phyloP scores from a whole-genome alignment of 2,888 invertebrate genomes.

The Dromius quadrimaculatus region DNA sequence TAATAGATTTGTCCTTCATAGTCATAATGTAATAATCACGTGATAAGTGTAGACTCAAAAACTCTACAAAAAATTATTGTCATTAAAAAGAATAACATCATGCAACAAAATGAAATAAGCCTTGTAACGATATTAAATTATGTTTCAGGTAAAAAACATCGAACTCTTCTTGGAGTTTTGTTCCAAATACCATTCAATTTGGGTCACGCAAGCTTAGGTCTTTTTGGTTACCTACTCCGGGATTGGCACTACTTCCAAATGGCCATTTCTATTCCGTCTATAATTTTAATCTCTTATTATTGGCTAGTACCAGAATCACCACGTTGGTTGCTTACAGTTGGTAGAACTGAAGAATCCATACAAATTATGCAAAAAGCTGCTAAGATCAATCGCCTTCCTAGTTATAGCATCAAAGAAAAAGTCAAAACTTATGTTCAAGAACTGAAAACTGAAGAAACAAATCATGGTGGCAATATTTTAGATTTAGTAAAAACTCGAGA shows the following conservation, averaged over 20 bases:
- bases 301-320: conserved; percentile 84
- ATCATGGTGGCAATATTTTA: conserved; percentile 64
- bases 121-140: conserved; percentile 12
- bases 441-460: conserved; percentile 44
- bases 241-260: conserved; percentile 72
- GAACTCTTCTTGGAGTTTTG: conserved; percentile 70
- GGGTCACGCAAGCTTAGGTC: conserved; percentile 70
- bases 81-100: too few species aligned
- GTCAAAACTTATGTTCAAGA: conserved; percentile 21
- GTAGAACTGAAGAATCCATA: conserved; percentile 73
- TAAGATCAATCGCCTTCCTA: conserved; percentile 50
- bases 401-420: conserved; percentile 30
- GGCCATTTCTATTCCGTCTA: conserved; percentile 70
- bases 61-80: too few species aligned
- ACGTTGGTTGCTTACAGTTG: conserved; percentile 80
- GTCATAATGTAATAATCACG: too few species aligned
- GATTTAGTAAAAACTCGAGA: conserved; percentile 79
- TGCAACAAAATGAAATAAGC: too few species aligned
- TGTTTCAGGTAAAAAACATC: conserved; percentile 63
- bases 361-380: conserved; percentile 68
- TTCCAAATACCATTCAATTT: conserved; percentile 73
- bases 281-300: conserved; percentile 73
- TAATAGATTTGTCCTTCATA: too few species aligned
- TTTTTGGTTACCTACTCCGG: conserved; percentile 69
- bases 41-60: too few species aligned